These are phyloP conservation scores for Sminthurides aquaticus DNA, from an alignment of 2,888 invertebrate species.

Conservation along the genomic window DNA sequence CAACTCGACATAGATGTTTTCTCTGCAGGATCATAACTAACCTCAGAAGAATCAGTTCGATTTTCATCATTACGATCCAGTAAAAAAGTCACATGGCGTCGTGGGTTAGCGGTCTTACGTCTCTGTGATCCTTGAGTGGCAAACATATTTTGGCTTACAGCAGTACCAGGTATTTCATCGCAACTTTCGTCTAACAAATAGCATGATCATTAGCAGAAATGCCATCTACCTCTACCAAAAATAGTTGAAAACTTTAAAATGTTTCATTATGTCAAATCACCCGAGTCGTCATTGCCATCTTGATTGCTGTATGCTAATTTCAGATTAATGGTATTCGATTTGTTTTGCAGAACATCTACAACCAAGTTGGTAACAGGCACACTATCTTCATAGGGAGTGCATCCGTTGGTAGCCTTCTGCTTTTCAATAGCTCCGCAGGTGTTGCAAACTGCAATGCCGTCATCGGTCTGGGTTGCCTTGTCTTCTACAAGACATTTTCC, in stretches of 20 bases:
- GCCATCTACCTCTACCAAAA: too few relatives aligned
- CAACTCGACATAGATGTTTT: too few relatives aligned
- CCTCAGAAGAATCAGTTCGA: neutral
- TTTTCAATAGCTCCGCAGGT: neutral
- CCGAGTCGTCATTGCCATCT: too few relatives aligned
- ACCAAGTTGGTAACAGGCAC: neutral
- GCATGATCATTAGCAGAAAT: too few relatives aligned
- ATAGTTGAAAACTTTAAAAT: too few relatives aligned
- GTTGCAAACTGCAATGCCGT: neutral
- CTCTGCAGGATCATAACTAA: too few relatives aligned
- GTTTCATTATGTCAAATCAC: too few relatives aligned
- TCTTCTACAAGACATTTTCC: neutral
- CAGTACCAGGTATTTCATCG: neutral
- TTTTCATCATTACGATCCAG: neutral
- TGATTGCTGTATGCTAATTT: too few relatives aligned
- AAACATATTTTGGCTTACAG: neutral
- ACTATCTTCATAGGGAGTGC: too few relatives aligned
- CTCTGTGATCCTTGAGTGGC: neutral
- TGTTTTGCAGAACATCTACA: neutral
- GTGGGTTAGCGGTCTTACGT: neutral
- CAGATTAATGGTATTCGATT: neutral
- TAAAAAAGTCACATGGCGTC: neutral
- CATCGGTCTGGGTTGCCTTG: constrained; percentile 5
- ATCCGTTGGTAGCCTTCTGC: too few relatives aligned
- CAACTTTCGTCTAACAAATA: neutral